Base-by-base conservation (phyloP, 2,888 invertebrate genomes). In the Eupithecia centaureata region DNA sequence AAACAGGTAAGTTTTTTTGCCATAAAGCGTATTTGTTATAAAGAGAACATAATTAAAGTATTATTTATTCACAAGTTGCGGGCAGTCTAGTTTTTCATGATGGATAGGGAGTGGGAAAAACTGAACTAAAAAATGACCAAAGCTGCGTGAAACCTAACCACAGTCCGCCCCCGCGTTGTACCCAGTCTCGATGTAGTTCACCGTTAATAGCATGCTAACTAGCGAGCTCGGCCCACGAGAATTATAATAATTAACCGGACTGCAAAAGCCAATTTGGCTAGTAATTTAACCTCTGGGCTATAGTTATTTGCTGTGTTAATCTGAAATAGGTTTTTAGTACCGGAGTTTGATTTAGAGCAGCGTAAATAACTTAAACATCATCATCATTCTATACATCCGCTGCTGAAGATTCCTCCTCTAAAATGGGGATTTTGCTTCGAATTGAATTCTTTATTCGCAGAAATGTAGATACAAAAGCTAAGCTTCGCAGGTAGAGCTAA, bases 181-280 rank as follows among this genome's bases (percentile, higher is more conserved):
- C 2, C 15, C 7, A 0, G 25, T 1, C 15, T 5, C 0, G 25
- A 5, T 51, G 25, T 51, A 25, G 57, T 57, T 12, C n/a, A 59
- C 10, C 25, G 25, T 27, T 59, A 59, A 30, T 28, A 33, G 42
- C 32, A 30, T 47, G 35, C 57, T 63, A 56, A 42, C 63, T 47
- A 63, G 30, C 56, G 56, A 30, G 7, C 28, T 13, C 22, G 32
- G 35, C 59, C 58, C 54, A 61, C 27, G n/a, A 32, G 64, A 38
- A 63, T 63, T 67, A 63, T 33, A 13, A 56, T 62, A 66, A 65
- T 60, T 60, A 65, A 35, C 47, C 47, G 27, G 58, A 61, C 56
- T 62, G 27, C 51, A 18, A 32, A 56, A 56, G 56, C 32, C 35
- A 18, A 63, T 32, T 62, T 54, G 32, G 30, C 22, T 51, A 28